Evolutionary conservation across 64 coral and sea anemone genomes (phyloP), one percentile per base, ranked within the genome.

Genomic region (Platygyra sinensis): DNA sequence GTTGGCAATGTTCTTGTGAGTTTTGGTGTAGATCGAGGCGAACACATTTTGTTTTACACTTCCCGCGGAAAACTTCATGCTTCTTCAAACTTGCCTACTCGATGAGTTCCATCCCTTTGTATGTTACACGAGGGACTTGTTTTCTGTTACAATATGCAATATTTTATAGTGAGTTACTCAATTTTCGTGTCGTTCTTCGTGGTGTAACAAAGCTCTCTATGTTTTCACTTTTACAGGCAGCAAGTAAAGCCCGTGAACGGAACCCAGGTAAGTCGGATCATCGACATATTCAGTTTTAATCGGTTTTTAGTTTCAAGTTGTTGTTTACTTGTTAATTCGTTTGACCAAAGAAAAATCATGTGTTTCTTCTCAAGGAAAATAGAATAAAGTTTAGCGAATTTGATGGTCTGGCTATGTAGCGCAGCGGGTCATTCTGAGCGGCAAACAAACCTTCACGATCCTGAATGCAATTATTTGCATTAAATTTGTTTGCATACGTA

Each of bases 81-180:
- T 50, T 49, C 62, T 51, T 51, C 81, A 71, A 69, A 85, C 62
- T 51, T 85, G 81, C 17, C 65, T 85, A 29, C 81, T 85, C 65
- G 81, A 85, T 28, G 81, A 85, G n/a, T 17, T 42, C 36, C 62
- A 85, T 85, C 8, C 46, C 49, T 85, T 85, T 85, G 81, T 85
- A 69, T 51, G 81, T 85, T 69, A 6, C 20, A 25, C 20, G 17
- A 51, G 42, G 9, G 19, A 24, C 22, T 67, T 46, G 31, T 39
- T 27, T 0, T 69, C 14, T 49, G 33, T 49, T 10, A 42, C 15
- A 50, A 36, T 29, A 1, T 67, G 80, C 24, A 31, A 49, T 72
- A 51, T 79, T 29, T 20, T 10, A 1, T 85, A 72, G 60, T 19
- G 39, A 28, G 22, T 24, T 11, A 77, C 24, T 46, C 17, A 77